phyloP scores from a whole-genome alignment of 1,140 invertebrate genomes.

The Procambarus virginalis region DNA sequence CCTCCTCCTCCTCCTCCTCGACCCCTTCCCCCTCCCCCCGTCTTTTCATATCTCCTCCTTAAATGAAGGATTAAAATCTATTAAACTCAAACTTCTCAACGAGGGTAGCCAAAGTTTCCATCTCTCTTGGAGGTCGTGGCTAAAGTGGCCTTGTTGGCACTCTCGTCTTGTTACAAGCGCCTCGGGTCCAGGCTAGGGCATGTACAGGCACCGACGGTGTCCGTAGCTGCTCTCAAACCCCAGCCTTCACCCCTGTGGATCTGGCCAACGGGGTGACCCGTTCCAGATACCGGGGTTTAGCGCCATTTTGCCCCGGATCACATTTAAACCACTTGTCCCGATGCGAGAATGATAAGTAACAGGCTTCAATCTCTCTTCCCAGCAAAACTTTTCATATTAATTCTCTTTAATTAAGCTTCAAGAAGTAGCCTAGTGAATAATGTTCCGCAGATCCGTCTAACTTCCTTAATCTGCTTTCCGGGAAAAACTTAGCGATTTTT shows the following conservation, averaged over 20 bases:
- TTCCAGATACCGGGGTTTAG: not conserved
- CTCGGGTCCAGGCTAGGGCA: not conserved
- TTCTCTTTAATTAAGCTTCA: slow-evolving; percentile 70
- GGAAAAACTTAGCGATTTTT: slow-evolving; percentile 66
- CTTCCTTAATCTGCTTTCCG: slow-evolving; percentile 70
- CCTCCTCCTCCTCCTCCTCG: not conserved
- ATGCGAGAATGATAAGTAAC: slow-evolving; percentile 56
- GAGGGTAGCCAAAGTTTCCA: slow-evolving; percentile 55
- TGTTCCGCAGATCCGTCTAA: slow-evolving; percentile 68
- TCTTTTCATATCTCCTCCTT: slow-evolving; percentile 64
- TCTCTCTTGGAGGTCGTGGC: slow-evolving; percentile 1
- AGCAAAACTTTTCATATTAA: slow-evolving; percentile 70
- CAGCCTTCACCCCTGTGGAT: not conserved
- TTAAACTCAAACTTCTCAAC: slow-evolving; percentile 63
- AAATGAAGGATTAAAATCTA: slow-evolving; percentile 66
- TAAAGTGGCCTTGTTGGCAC: not conserved
- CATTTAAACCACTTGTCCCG: slow-evolving; percentile 47
- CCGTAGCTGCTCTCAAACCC: not conserved
- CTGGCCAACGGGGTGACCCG: not conserved
- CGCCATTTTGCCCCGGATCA: slow-evolving; percentile 18
- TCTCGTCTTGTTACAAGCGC: not conserved
- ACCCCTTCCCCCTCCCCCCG: not conserved
- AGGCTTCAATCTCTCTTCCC: slow-evolving; percentile 24
- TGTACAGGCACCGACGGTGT: not conserved
- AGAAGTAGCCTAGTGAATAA: slow-evolving; percentile 69